A percentile compares a stretch with the other conserved stretches of the same genome.
Evolutionary conservation across 1,140 invertebrate genomes (phyloP).

Genomic region (Trachymyrmex cornetzi): DNA sequence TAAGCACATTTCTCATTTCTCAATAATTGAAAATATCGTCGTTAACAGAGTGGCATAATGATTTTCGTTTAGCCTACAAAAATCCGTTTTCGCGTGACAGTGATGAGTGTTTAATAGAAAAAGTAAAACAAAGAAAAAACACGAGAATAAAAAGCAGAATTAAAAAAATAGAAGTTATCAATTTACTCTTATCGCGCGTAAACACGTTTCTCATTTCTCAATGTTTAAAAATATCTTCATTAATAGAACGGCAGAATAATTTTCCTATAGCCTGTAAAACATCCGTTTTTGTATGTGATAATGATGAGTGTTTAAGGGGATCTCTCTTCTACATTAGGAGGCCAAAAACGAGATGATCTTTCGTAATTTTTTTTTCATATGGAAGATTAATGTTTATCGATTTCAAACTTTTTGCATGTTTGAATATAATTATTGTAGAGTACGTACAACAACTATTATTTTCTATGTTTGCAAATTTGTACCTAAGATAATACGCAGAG

Average conservation of each 20-base stretch:
- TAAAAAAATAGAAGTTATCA: not conserved
- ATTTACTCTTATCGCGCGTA: not conserved
- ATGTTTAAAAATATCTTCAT: not conserved
- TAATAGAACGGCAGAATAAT: not conserved
- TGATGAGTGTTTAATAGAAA: not conserved
- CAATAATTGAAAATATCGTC: not conserved
- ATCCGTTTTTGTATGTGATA: not conserved
- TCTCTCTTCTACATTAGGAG: too few relatives aligned
- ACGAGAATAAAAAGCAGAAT: not conserved
- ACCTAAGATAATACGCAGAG: not conserved
- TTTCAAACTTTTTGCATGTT: too few relatives aligned
- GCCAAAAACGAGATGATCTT: too few relatives aligned
- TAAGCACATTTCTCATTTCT: not conserved
- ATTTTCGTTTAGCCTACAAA: not conserved
- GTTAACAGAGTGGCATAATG: not conserved
- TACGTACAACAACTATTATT: not conserved
- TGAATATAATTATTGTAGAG: too few relatives aligned
- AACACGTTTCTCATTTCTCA: not conserved
- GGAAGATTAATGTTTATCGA: too few relatives aligned
- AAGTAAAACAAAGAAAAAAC: not conserved
- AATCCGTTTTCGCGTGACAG: not conserved
- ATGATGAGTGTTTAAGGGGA: not conserved
- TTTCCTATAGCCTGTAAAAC: not conserved
- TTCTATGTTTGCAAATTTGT: not conserved
- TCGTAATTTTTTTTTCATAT: too few relatives aligned